phyloP scores from a whole-genome alignment of 2,888 invertebrate genomes.

The Drosophila multiciliata region DNA sequence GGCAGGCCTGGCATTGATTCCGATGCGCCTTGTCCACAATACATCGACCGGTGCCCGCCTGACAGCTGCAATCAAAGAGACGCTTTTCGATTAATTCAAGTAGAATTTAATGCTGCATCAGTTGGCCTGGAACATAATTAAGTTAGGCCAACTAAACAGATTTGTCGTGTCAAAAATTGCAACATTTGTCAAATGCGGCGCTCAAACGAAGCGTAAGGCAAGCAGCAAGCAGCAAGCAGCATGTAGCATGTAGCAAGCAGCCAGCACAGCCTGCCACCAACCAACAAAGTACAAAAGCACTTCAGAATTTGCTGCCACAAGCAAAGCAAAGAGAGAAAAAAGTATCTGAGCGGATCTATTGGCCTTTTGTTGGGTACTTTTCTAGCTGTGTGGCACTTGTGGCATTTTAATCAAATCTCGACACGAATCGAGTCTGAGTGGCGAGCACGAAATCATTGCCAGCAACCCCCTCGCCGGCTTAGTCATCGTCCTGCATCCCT shows the following conservation, averaged over 20 bases:
- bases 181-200: slow-evolving; percentile 73
- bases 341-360: slow-evolving; percentile 47
- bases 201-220: slow-evolving; percentile 41
- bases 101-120: slow-evolving; percentile 20
- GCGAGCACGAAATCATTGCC: slow-evolving; percentile 52
- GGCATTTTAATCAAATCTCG: slow-evolving; percentile 84
- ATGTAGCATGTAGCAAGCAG: slow-evolving; percentile 10
- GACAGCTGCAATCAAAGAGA: slow-evolving; percentile 90
- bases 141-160: slow-evolving; percentile 62
- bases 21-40: slow-evolving; percentile 99
- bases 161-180: slow-evolving; percentile 76
- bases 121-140: slow-evolving; percentile 51
- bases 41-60: slow-evolving; percentile 98
- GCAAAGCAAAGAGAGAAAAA: slow-evolving; percentile 3
- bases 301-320: slow-evolving; percentile 23
- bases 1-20: slow-evolving; percentile 99
- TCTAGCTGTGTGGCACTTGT: slow-evolving; percentile 64
- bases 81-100: slow-evolving; percentile 51
- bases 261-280: slow-evolving; percentile 2
- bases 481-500: slow-evolving; percentile 35
- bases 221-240: slow-evolving; percentile 4
- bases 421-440: slow-evolving; percentile 61
- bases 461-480: slow-evolving; percentile 26
- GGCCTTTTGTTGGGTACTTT: slow-evolving; percentile 58
- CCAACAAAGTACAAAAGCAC: slow-evolving; percentile 48